These are phyloP conservation scores for Varanus komodoensis DNA, from an alignment of 2,113 vertebrate species.

Conservation along the genomic window DNA sequence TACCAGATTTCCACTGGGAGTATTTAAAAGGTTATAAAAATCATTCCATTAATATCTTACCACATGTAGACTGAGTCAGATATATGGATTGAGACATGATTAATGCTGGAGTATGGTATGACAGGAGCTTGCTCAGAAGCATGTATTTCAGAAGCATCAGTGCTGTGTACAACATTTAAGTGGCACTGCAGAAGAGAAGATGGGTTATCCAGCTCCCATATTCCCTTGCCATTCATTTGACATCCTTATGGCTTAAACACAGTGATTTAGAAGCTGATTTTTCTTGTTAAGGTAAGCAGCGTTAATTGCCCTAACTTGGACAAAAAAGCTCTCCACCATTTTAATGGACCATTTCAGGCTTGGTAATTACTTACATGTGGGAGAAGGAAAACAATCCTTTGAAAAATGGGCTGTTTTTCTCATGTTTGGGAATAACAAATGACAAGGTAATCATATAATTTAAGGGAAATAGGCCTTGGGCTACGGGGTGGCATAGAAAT, in stretches of 20 bases:
- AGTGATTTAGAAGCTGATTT: background rate
- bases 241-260: background rate
- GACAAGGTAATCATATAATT: background rate
- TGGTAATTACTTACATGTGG: background rate
- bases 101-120: background rate
- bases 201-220: background rate
- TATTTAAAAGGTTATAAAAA: background rate
- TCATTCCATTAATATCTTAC: background rate
- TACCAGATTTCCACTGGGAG: background rate
- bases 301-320: background rate
- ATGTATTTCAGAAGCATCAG: background rate
- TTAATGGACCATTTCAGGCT: background rate
- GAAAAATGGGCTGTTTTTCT: background rate
- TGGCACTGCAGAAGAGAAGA: background rate
- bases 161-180: background rate
- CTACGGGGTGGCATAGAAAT: no score
- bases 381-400: background rate
- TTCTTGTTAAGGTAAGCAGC: background rate
- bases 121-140: background rate
- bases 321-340: background rate
- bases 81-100: background rate
- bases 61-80: background rate
- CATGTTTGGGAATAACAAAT: background rate
- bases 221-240: background rate
- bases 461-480: background rate